Conservation (phyloP, 2,113 vertebrate species). For the Gymnogyps californianus region DNA sequence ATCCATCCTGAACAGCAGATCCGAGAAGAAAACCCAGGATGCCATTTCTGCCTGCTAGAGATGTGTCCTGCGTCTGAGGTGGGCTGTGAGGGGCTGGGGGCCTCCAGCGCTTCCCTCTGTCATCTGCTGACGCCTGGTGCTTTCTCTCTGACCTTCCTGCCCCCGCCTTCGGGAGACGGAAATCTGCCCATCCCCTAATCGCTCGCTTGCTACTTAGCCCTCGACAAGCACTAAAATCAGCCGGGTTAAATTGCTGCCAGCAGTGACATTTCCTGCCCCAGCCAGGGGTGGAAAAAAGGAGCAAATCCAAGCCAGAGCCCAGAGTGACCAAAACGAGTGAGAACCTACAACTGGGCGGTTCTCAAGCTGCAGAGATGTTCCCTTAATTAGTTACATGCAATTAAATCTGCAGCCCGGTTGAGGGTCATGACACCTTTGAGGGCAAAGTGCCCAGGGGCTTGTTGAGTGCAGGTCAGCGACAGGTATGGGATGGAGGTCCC, state of each 20-base stretch:
- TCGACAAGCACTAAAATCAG: slow-evolving; percentile 7
- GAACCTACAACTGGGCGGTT: slow-evolving; percentile 24
- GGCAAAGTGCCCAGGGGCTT: background rate
- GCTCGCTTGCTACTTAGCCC: background rate
- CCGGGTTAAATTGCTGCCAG: slow-evolving; percentile 41
- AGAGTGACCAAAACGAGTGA: background rate
- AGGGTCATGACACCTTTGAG: slow-evolving; percentile 14
- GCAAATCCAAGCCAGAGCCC: background rate
- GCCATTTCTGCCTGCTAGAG: background rate
- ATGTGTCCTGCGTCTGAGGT: background rate
- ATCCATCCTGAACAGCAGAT: background rate
- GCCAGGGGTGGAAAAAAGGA: background rate
- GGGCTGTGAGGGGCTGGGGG: background rate
- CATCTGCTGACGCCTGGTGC: background rate
- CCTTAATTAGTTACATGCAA: slow-evolving; percentile 37
- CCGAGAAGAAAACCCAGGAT: background rate
- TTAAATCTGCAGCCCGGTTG: background rate
- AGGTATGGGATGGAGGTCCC: background rate
- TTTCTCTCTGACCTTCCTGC: slow-evolving; percentile 1
- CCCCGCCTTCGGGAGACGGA: background rate
- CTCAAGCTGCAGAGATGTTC: slow-evolving; percentile 11
- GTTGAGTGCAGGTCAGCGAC: background rate
- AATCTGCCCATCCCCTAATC: background rate
- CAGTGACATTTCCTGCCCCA: slow-evolving; percentile 40
- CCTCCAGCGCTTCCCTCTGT: background rate